Evolutionary conservation across 2,113 vertebrate species (phyloP).

Genomic region (Lynx canadensis): DNA sequence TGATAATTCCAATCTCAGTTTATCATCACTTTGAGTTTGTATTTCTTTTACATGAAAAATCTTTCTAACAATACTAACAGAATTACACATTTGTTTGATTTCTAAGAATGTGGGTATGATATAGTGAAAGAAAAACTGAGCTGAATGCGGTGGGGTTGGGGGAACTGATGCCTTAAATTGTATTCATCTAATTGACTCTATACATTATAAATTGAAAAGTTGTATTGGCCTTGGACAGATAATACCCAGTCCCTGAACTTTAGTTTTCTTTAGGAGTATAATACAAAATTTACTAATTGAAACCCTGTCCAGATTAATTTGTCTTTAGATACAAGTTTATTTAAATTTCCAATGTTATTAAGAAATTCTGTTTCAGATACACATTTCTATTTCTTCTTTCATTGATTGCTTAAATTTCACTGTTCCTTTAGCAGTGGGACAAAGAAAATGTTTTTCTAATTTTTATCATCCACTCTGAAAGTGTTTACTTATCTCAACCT

Average conservation of each 20-base stretch:
- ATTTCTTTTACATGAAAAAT: background rate
- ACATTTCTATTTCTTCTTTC: slow-evolving; percentile 14
- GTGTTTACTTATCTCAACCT: background rate
- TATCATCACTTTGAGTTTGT: background rate
- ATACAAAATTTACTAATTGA: background rate
- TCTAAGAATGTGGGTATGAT: background rate
- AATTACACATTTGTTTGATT: slow-evolving; percentile 4
- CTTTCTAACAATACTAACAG: background rate
- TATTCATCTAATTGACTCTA: background rate
- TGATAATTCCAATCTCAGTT: background rate
- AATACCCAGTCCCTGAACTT: background rate
- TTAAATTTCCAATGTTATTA: slow-evolving; percentile 30
- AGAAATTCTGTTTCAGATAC: slow-evolving; percentile 20
- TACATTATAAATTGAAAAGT: slow-evolving; percentile 32
- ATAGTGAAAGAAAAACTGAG: slow-evolving; percentile 23
- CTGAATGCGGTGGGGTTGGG: too few species aligned
- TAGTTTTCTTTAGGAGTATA: slow-evolving; percentile 17
- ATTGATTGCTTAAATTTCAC: background rate
- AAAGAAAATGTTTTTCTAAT: slow-evolving; percentile 21
- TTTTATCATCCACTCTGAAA: background rate
- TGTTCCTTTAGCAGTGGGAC: background rate
- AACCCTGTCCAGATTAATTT: slow-evolving; percentile 36
- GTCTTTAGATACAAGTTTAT: background rate
- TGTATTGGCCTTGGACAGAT: background rate
- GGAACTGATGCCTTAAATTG: background rate